Percentiles rank a stretch among this genome's conserved stretches.
These are phyloP conservation scores for Paramormyrops kingsleyae DNA, from an alignment of 2,113 vertebrate species.

Conservation along the genomic window DNA sequence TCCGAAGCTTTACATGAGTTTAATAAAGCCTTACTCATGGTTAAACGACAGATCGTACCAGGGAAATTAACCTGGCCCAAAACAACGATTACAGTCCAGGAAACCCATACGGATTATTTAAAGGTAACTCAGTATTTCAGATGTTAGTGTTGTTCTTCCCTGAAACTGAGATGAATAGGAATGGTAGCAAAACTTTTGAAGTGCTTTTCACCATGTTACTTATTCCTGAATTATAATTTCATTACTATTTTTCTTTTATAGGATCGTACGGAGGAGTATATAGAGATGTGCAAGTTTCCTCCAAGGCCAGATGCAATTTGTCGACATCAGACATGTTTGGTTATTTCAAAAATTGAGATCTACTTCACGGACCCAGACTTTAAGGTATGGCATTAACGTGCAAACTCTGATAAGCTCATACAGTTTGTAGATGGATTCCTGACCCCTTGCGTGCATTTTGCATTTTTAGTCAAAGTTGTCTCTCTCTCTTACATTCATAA, in stretches of 20 bases:
- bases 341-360: conserved; percentile 72
- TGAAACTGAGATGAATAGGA: neutral
- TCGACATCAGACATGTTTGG: conserved; percentile 64
- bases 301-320: conserved; percentile 80
- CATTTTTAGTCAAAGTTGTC: neutral
- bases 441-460: neutral
- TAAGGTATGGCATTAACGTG: conserved; percentile 66
- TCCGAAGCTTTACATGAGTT: conserved; percentile 70
- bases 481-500: neutral
- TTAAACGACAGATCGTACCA: conserved; percentile 69
- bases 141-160: neutral
- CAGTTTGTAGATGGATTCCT: neutral
- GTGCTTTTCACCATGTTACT: neutral
- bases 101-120: conserved; percentile 71
- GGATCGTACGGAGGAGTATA: conserved; percentile 61
- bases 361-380: conserved; percentile 91
- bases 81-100: conserved; percentile 72
- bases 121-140: conserved; percentile 54
- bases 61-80: conserved; percentile 86
- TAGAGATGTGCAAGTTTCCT: conserved; percentile 80
- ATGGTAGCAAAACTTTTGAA: neutral
- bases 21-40: conserved; percentile 66
- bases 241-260: conserved; percentile 37
- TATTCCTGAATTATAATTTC: neutral
- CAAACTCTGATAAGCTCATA: neutral